Evolutionary conservation across 2,888 invertebrate species (phyloP).

Genomic region (Charanyca ferruginea): DNA sequence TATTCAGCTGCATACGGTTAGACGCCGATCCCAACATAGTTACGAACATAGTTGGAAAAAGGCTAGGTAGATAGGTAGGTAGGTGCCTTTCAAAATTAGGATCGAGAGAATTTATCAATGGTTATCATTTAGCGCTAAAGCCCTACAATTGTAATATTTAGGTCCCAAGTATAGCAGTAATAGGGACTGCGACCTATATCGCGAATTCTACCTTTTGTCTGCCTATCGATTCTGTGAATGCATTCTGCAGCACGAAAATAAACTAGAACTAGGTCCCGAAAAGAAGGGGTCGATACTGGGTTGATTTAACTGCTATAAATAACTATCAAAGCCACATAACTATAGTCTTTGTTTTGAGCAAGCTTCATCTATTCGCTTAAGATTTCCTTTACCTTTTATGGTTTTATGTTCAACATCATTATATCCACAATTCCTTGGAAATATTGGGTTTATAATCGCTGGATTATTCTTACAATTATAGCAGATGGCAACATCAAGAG

Average conservation of each 20-base stretch:
- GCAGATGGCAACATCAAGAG: conserved; percentile 7
- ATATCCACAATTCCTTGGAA: conserved; percentile 4
- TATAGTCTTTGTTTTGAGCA: conserved; percentile 1
- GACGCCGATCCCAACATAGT: too few relatives aligned
- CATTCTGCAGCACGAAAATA: conserved; percentile 5
- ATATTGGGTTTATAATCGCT: neutral
- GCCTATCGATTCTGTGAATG: conserved; percentile 10
- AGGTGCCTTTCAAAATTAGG: too few relatives aligned
- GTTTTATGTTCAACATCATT: conserved; percentile 16
- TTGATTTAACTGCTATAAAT: conserved; percentile 1
- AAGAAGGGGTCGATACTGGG: too few relatives aligned
- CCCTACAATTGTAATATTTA: too few relatives aligned
- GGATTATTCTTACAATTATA: neutral
- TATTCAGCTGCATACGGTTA: too few relatives aligned
- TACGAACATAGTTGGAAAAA: too few relatives aligned
- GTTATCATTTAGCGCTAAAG: too few relatives aligned
- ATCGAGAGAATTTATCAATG: too few relatives aligned
- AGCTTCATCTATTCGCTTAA: conserved; percentile 1
- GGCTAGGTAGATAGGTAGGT: too few relatives aligned
- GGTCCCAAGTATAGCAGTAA: neutral
- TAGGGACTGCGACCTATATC: conserved; percentile 2
- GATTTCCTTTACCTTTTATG: conserved; percentile 12
- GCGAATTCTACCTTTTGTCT: conserved; percentile 34
- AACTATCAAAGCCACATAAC: neutral
- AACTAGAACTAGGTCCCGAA: too few relatives aligned